Base-by-base conservation (phyloP, 2,797 vertebrate species). In the Gymnoscopelus braueri region DNA sequence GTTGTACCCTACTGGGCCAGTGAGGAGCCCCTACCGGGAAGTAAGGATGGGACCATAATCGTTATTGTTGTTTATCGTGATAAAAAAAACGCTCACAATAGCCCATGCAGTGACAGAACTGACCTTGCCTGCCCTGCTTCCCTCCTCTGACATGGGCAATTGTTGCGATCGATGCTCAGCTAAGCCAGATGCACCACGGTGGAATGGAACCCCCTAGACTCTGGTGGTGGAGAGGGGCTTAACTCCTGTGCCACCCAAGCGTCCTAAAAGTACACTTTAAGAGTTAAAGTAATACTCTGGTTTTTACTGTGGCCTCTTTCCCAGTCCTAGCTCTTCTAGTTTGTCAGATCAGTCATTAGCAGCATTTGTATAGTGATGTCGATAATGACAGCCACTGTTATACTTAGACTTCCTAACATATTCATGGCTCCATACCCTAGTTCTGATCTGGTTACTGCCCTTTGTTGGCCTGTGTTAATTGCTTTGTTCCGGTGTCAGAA, bases 381-480 rank as follows among this genome's bases (percentile, higher is more conserved):
- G 60, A 66, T 80, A 80, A 81, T 15, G 50, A 80, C 65, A 29
- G 48, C 56, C 63, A 78, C 72, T 71, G 74, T 75, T 74, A 67
- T 63, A 67, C 63, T 74, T 63, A 58, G 67, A 61, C 62, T 67
- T 62, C 61, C 64, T 65, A 60, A 65, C 55, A 15, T 5, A 29
- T 76, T 74, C 26, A 32, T 68, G 51, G 58, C 67, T 69, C 67
- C 60, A 39, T 63, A 65, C 58, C 67, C 75, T 65, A 35, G 32
- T 35, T 72, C 71, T 68, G 78, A 73, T 79, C 71, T 55, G 62
- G 61, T 62, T 85, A 32, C 67, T 51, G 32, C 58, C 66, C 52
- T 74, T 83, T 76, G 62, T 81, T 59, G 7, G 19, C 50, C 7
- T 3, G 35, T 13, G 55, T 68, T 75, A 52, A 67, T 74, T 67